Base-by-base conservation (phyloP, 2,797 vertebrate species). In the Microctenopoma stevenorrisi region DNA sequence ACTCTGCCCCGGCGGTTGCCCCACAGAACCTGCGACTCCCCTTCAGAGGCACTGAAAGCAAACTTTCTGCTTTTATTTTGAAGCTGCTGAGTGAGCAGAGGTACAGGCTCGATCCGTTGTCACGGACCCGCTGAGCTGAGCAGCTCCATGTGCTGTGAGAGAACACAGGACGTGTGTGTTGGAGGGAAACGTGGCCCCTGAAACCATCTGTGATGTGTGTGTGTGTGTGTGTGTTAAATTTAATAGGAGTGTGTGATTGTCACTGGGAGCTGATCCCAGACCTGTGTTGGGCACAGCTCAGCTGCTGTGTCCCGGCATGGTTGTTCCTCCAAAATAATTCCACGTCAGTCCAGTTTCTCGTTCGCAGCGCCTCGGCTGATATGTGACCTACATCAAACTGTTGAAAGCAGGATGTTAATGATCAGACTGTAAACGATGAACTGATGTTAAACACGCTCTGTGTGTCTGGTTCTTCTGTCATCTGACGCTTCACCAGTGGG, bases 401-500 rank as follows among this genome's bases (percentile, higher is more conserved):
- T 66, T 22, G 62, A 68, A 66, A 67, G 68, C 74, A 33, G 57
- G 68, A 81, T 84, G 72, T 63, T 64, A 64, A 81, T 55, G 81
- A 78, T 86, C 68, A 54, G 68, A 79, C 72, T 30, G 73, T 35
- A 26, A 67, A 72, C 57, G 74, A 18, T 42, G 49, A 78, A 22
- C 22, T 22, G 22, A 22, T 49, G 33, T 42, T 43, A 22, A 42
- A 53, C 28, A 49, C 18, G 10, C 15, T 10, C 22, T 14, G 46
- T 38, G 46, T 38, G 53, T 59, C 43, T 49, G 64, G 56, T 38
- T 68, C 22, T 1, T 22, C 6, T 86, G 81, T 72, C 59, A 71
- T 87, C 48, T 83, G 43, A 16, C 5, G 35, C 22, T 57, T 40
- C 42, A 62, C 88, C 91, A 88, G 84, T 73, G 90, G 89, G 86